A percentile compares a stretch with the other conserved stretches of the same genome.
These are phyloP conservation scores for Panonychus citri DNA, from an alignment of 1,140 invertebrate species.

Conservation along the genomic window DNA sequence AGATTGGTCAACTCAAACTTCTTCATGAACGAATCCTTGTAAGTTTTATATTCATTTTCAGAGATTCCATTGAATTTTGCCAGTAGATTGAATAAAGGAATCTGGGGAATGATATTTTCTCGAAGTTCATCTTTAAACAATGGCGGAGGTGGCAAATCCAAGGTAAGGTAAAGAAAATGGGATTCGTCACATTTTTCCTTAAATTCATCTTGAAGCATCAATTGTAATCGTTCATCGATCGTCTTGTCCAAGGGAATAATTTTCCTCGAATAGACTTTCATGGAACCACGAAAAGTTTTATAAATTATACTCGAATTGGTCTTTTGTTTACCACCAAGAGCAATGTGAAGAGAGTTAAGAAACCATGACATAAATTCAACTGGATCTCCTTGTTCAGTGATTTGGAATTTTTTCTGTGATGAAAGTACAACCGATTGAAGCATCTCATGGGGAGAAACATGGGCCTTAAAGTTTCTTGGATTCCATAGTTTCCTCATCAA, in stretches of 20 bases:
- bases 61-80: slow-evolving; percentile 85
- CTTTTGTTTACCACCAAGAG: slow-evolving; percentile 38
- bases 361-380: slow-evolving; percentile 61
- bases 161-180: slow-evolving; percentile 82
- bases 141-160: slow-evolving; percentile 83
- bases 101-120: slow-evolving; percentile 96
- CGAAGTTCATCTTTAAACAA: slow-evolving; percentile 74
- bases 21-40: slow-evolving; percentile 95
- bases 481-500: slow-evolving; percentile 96
- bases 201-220: slow-evolving; percentile 62
- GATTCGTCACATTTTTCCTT: slow-evolving; percentile 43
- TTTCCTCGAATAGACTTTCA: slow-evolving; percentile 82
- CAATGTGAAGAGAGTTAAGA: slow-evolving; percentile 31
- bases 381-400: slow-evolving; percentile 93
- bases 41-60: slow-evolving; percentile 97
- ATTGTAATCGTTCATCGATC: slow-evolving; percentile 55
- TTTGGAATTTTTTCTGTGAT: slow-evolving; percentile 94
- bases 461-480: slow-evolving; percentile 93
- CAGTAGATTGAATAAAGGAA: slow-evolving; percentile 74
- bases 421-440: slow-evolving; percentile 93
- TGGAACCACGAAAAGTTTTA: slow-evolving; percentile 79
- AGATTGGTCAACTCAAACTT: slow-evolving; percentile 81
- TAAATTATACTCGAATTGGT: slow-evolving; percentile 43
- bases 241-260: slow-evolving; percentile 73
- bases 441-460: slow-evolving; percentile 99